phyloP scores from a whole-genome alignment of 2,888 invertebrate species.

The Drosophila quinaria region DNA sequence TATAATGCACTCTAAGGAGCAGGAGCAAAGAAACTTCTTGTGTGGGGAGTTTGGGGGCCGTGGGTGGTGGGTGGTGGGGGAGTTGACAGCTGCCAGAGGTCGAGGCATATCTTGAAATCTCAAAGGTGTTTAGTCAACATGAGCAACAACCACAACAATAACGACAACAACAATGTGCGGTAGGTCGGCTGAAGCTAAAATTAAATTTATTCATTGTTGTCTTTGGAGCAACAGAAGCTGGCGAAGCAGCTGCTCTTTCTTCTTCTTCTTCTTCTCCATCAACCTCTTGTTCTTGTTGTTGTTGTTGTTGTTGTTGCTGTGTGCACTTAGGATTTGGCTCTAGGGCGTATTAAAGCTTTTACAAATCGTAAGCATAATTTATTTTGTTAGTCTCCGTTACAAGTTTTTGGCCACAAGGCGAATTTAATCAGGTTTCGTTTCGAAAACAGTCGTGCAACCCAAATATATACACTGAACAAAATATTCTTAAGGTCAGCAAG shows the following conservation, averaged over 20 bases:
- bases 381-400: constrained; percentile 70
- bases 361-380: constrained; percentile 80
- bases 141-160: constrained; percentile 60
- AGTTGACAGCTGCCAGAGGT: constrained; percentile 78
- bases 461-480: no score
- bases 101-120: constrained; percentile 72
- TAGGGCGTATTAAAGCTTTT: constrained; percentile 78
- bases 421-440: neutral
- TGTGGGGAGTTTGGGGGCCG: neutral
- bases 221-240: constrained; percentile 54
- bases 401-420: constrained; percentile 30
- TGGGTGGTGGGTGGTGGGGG: neutral
- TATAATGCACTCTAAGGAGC: constrained; percentile 70
- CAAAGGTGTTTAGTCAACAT: constrained; percentile 78
- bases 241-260: constrained; percentile 40
- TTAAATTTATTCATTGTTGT: constrained; percentile 79
- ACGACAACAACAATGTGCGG: constrained; percentile 57
- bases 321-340: constrained; percentile 78
- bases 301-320: constrained; percentile 45
- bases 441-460: no score
- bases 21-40: neutral
- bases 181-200: constrained; percentile 75
- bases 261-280: constrained; percentile 12
- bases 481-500: no score
- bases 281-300: constrained; percentile 11